phyloP scores from a whole-genome alignment of 2,888 invertebrate species.

The Catocala fraxini region DNA sequence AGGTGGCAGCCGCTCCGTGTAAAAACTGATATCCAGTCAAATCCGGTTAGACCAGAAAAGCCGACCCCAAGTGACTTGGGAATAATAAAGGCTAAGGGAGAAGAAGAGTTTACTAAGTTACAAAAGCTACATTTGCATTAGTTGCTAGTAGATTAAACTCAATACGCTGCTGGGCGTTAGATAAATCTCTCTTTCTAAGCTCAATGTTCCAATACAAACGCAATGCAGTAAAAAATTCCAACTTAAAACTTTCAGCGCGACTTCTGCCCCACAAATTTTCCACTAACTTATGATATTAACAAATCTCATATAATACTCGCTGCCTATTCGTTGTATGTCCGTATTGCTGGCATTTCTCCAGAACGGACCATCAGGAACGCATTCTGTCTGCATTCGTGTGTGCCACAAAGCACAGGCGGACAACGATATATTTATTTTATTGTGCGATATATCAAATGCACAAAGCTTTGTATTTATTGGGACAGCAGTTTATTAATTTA shows the following conservation, averaged over 20 bases:
- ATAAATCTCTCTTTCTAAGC: too few relatives aligned
- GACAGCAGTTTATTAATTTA: background rate
- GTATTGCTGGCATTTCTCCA: conserved; percentile 32
- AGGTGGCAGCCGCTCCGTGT: too few relatives aligned
- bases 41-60: too few relatives aligned
- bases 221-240: background rate
- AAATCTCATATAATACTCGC: conserved; percentile 47
- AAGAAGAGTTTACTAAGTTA: too few relatives aligned
- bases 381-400: conserved; percentile 27
- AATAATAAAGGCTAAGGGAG: too few relatives aligned
- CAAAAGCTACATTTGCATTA: too few relatives aligned
- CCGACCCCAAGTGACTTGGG: too few relatives aligned
- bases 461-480: background rate
- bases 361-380: conserved; percentile 23
- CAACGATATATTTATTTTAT: conserved; percentile 12
- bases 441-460: conserved; percentile 1
- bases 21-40: too few relatives aligned
- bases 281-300: conserved; percentile 30
- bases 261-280: background rate
- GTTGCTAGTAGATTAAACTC: too few relatives aligned
- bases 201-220: background rate
- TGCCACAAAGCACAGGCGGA: conserved; percentile 14
- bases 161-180: background rate
- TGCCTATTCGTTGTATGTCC: conserved; percentile 45
- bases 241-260: background rate